Conservation (phyloP, 2,888 invertebrate species). For the Drosophila falleni region DNA sequence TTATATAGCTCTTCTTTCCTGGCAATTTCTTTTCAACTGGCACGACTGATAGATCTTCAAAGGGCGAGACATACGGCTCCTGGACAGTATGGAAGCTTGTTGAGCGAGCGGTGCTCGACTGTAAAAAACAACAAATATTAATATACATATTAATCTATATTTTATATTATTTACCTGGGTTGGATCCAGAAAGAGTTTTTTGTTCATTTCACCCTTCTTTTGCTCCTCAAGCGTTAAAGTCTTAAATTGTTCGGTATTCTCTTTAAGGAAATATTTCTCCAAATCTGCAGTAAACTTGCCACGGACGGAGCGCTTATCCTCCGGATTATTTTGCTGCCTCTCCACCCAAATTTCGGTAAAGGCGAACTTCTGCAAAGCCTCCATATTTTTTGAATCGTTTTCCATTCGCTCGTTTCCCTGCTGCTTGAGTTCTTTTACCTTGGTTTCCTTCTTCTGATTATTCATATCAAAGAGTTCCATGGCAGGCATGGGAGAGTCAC, state of each 20-base stretch:
- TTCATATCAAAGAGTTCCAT: constrained; percentile 33
- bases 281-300: constrained; percentile 33
- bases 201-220: background rate
- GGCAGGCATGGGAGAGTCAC: constrained; percentile 13
- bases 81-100: background rate
- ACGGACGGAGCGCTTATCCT: background rate
- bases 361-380: constrained; percentile 33
- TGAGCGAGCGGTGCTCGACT: constrained; percentile 4
- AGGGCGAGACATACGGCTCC: constrained; percentile 52
- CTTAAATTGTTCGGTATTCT: background rate
- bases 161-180: constrained; percentile 9
- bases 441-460: background rate
- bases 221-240: constrained; percentile 4
- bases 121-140: background rate
- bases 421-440: background rate
- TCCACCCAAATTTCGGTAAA: constrained; percentile 62
- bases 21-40: background rate
- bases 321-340: constrained; percentile 21
- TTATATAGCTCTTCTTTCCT: background rate
- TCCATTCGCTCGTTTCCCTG: background rate
- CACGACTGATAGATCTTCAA: constrained; percentile 20
- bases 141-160: background rate
- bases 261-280: constrained; percentile 37
- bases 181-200: background rate
- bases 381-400: background rate